phyloP scores from a whole-genome alignment of 2,113 vertebrate genomes.

The Esox niger region DNA sequence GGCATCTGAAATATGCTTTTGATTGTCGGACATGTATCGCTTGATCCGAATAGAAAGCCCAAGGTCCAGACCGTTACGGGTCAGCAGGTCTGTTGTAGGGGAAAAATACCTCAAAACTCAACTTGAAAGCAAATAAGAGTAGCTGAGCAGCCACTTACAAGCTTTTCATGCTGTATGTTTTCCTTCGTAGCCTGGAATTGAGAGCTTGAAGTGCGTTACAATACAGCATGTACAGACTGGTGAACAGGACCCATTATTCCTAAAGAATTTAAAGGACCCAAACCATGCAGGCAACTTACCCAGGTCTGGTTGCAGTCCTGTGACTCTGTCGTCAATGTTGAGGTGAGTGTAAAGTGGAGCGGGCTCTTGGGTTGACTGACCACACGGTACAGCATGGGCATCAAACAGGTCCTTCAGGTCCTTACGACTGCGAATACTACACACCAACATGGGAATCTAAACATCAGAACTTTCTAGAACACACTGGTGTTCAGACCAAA shows the following conservation, averaged over 20 bases:
- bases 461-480: too few relatives aligned
- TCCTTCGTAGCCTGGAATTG: too few relatives aligned
- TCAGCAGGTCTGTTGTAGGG: slow-evolving; percentile 82
- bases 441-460: background rate
- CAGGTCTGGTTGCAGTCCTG: slow-evolving; percentile 89
- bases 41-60: slow-evolving; percentile 91
- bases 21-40: slow-evolving; percentile 93
- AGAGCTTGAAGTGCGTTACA: too few relatives aligned
- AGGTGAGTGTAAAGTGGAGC: slow-evolving; percentile 90
- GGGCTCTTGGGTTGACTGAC: slow-evolving; percentile 78
- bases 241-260: too few relatives aligned
- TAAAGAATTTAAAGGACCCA: too few relatives aligned
- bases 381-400: slow-evolving; percentile 88
- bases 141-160: too few relatives aligned
- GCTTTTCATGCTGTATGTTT: too few relatives aligned
- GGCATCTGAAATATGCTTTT: slow-evolving; percentile 96
- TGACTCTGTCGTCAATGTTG: slow-evolving; percentile 88
- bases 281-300: slow-evolving; percentile 52
- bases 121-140: background rate
- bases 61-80: slow-evolving; percentile 92
- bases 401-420: slow-evolving; percentile 97
- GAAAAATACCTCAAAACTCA: background rate
- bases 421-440: slow-evolving; percentile 93
- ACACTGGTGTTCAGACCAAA: too few relatives aligned
- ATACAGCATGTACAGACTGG: too few relatives aligned